Base-by-base conservation (phyloP, 2,113 vertebrate species). In the Amphilophus citrinellus region DNA sequence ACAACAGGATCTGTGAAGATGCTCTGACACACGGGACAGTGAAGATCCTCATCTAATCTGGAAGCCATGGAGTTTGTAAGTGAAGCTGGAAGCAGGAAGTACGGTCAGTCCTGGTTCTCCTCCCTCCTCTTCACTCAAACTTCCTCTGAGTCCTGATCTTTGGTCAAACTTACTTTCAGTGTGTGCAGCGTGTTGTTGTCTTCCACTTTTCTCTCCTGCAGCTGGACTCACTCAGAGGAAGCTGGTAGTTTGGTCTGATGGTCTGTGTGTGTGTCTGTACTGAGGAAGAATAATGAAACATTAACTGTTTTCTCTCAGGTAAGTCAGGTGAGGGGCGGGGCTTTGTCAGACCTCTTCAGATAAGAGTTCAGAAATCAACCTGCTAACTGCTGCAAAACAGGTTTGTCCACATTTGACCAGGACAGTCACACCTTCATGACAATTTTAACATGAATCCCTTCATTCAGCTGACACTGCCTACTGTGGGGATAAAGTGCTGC, bases 331-430 rank as follows among this genome's bases (percentile, higher is more conserved):
- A 15, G 62, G 37, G 62, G 62, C n/a, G 37, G 20, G n/a, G 62
- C 62, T 66, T 65, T 24, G 32, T 63, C 61, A 35, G 32, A 8
- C 37, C 37, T 37, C 7, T 37, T 37, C 37, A n/a, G 61, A 18
- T 63, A n/a, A 63, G 32, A 65, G 62, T 1, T 42, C 7, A 65
- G 39, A 65, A 42, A 0, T 10, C 2, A 15, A 61, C 27, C 11
- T 5, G 10, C 39, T 35, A 39, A 20, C 20, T 0, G 20, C 0
- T 42, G 35, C 5, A 35, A 37, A 37, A 37, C 37, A 37, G 8
- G 37, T 37, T 9, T 37, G 37, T 37, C 37, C 37, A 37, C 37
- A 37, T 37, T 37, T 2, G 0, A 37, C 8, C 7, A 37, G 37
- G 37, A 37, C 37, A 37, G 37, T 37, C 37, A 37, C 7, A 37